Evolutionary conservation across 2,888 invertebrate species (phyloP), one percentile per base, ranked within the genome.

Genomic region (Pollenia angustigena): DNA sequence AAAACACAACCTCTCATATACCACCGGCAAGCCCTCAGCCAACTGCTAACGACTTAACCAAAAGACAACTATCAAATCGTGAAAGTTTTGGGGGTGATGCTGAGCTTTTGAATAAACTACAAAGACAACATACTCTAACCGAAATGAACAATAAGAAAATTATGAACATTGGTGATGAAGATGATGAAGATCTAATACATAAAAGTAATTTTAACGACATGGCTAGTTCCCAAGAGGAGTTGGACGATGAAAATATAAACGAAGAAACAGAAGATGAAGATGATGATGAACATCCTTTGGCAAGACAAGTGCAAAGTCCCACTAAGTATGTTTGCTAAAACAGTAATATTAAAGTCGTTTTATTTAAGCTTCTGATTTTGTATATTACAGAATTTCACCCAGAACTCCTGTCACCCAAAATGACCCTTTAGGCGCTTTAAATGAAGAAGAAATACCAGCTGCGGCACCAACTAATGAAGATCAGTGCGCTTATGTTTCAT

Each of bases 331-430:
- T 3, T 11, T 7, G 2, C 14, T 23, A 32, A 0, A 14, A 11
- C 0, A 16, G 52, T n/a, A 18, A 32, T 8, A n/a, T 16, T 18
- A 40, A 89, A 89, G 32, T 7, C 12, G 54, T 7, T 79, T 23
- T n/a, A 1, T 60, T 71, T 75, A 2, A 54, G 8, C 1, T 48
- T 8, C 0, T 44, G 8, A 60, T 64, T 40, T 76, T 32, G 32
- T 32, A 52, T 44, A 62, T 69, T 81, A 42, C 23, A 96, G 96
- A 90, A 93, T 95, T 68, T 96, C 96, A 0, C 96, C 96, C 50
- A 95, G 97, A 81, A 98, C 97, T 3, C 97, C 97, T 0, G 98
- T 98, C 0, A 97, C 98, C 0, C 96, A 97, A 91, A 98, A 98
- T 93, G 98, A 98, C 94, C 98, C 98, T 0, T 94, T 98, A 32